phyloP scores from a whole-genome alignment of 1,140 invertebrate genomes.

The Thereuonema tuberculata region DNA sequence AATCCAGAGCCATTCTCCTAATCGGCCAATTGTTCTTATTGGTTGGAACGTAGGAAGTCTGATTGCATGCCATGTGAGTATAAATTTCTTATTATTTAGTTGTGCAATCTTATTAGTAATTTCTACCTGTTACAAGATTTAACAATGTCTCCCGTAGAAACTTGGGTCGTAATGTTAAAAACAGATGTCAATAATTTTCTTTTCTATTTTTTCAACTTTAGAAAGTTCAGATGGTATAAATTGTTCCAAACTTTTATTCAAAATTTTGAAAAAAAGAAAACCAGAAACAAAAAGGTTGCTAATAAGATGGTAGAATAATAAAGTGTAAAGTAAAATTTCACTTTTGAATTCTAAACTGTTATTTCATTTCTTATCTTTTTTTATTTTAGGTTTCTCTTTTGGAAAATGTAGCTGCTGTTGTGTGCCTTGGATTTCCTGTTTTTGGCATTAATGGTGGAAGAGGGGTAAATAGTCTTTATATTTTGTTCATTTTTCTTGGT shows the following conservation, averaged over 20 bases:
- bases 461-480: conserved; percentile 35
- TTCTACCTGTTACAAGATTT: no score
- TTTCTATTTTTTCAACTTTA: no score
- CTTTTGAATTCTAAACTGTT: no score
- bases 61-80: conserved; percentile 42
- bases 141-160: no score
- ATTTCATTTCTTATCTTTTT: neutral
- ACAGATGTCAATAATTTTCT: no score
- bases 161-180: no score
- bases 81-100: neutral
- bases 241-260: neutral
- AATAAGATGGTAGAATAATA: no score
- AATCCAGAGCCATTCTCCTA: conserved; percentile 47
- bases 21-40: conserved; percentile 56
- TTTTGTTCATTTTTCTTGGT: no score
- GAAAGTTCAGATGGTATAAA: no score
- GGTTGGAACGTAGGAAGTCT: conserved; percentile 61
- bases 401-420: conserved; percentile 48
- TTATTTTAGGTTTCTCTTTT: conserved; percentile 29
- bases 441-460: conserved; percentile 55
- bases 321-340: no score
- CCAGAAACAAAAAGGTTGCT: no score
- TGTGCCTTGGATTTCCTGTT: conserved; percentile 67
- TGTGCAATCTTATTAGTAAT: neutral
- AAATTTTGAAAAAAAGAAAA: no score